Evolutionary conservation across 2,797 vertebrate species (phyloP), one percentile per base, ranked within the genome.

Genomic region (Luscinia luscinia): DNA sequence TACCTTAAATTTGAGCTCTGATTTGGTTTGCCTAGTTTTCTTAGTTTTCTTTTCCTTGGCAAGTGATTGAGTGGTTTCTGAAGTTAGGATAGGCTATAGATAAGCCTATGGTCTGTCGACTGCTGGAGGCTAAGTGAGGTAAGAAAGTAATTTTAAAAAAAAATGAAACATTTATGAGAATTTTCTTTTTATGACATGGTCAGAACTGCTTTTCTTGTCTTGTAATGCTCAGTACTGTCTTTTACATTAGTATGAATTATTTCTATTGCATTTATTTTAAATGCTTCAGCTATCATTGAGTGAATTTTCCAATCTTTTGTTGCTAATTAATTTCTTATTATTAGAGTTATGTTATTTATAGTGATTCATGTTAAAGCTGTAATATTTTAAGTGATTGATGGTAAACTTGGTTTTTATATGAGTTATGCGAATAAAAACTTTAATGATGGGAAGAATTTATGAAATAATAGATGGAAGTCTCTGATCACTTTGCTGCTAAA

Each of bases 141-240:
- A 90, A 87, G 81, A 89, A 92, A 91, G 51, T 81, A 52, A 87
- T 94, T 92, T 57, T 0, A 19, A 61, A 79, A 34, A 34, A 84
- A 74, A 75, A 74, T 57, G 30, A 90, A 92, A 92, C 23, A 74
- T 93, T 82, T 75, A 91, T 94, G 70, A 96, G 69, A 91, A 69
- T 92, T 92, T 87, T 94, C 75, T 82, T 79, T 91, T 87, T 83
- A 54, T 91, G 12, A 69, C 64, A 19, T 46, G 24, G 28, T 75
- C 59, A 86, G 55, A 91, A 82, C 45, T 73, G 66, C 51, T 93
- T 91, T 86, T 68, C 73, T 84, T 94, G 79, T 46, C 58, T 91
- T 69, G 54, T 79, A 85, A 49, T 70, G 61, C 49, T 48, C 68
- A 58, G 5, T 27, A 54, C 40, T 55, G 17, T 52, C 54, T 93